A percentile compares a stretch with the other conserved stretches of the same genome.
Evolutionary conservation across 2,113 vertebrate genomes (phyloP).

Genomic region (Pterocles burchelli): DNA sequence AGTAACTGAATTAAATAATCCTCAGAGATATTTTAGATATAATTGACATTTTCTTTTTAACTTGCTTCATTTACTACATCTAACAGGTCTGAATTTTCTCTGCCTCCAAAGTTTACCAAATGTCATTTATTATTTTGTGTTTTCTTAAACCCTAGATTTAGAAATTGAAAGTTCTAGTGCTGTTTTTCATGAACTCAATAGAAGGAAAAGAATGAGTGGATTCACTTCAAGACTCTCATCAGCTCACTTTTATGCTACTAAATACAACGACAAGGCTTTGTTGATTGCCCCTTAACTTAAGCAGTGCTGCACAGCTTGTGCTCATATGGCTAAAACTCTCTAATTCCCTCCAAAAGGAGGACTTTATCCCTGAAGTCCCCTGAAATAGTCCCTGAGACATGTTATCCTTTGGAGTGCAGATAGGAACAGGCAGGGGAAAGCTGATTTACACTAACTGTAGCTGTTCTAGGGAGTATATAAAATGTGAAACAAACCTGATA

Average conservation of each 20-base stretch:
- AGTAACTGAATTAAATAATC: background rate
- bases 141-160: background rate
- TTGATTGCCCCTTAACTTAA: background rate
- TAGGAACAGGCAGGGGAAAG: background rate
- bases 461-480: accelerated
- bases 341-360: background rate
- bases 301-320: accelerated
- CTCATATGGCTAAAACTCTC: background rate
- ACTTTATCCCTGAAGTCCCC: background rate
- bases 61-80: background rate
- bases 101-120: background rate
- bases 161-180: background rate
- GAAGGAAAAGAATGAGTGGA: background rate
- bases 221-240: background rate
- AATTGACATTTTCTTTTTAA: background rate
- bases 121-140: background rate
- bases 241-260: background rate
- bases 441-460: background rate
- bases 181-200: background rate
- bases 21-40: background rate
- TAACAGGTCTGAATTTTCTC: background rate
- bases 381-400: background rate
- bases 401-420: background rate
- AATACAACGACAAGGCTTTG: background rate
- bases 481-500: background rate